phyloP scores from a whole-genome alignment of 2,888 invertebrate species.

The Bellardia bayeri region DNA sequence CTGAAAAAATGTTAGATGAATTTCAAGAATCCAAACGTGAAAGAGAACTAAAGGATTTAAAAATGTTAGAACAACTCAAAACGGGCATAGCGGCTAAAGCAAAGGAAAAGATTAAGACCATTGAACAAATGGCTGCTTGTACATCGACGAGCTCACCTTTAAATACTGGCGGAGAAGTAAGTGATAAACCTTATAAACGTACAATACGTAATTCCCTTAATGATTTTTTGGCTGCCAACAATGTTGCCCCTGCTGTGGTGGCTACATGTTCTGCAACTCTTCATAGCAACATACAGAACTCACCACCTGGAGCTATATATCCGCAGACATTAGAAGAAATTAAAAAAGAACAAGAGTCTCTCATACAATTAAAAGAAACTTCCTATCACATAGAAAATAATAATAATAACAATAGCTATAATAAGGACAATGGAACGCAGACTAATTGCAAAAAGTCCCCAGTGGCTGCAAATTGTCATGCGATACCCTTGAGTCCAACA shows the following conservation, averaged over 20 bases:
- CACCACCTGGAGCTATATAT: constrained; percentile 75
- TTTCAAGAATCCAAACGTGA: constrained; percentile 86
- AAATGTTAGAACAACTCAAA: constrained; percentile 88
- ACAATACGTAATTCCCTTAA: constrained; percentile 84
- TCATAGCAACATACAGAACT: constrained; percentile 39
- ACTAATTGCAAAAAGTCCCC: constrained; percentile 78
- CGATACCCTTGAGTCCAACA: constrained; percentile 78
- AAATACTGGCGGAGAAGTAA: constrained; percentile 78
- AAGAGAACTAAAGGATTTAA: constrained; percentile 88
- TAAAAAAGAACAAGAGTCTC: constrained; percentile 64
- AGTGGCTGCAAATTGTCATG: constrained; percentile 79
- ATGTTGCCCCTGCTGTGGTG: constrained; percentile 80
- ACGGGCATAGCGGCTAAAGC: constrained; percentile 89
- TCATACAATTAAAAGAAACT: constrained; percentile 43
- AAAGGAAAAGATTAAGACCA: constrained; percentile 86
- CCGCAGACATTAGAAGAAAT: constrained; percentile 76
- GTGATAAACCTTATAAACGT: constrained; percentile 76
- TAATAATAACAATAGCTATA: constrained; percentile 32
- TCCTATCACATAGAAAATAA: constrained; percentile 44
- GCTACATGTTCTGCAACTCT: constrained; percentile 73
- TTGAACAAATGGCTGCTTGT: constrained; percentile 85
- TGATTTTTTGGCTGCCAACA: constrained; percentile 83
- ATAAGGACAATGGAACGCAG: constrained; percentile 77
- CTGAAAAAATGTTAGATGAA: constrained; percentile 84
- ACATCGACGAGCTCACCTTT: constrained; percentile 54